These are phyloP conservation scores for Eupithecia insigniata DNA, from an alignment of 2,888 invertebrate genomes.

Conservation along the genomic window DNA sequence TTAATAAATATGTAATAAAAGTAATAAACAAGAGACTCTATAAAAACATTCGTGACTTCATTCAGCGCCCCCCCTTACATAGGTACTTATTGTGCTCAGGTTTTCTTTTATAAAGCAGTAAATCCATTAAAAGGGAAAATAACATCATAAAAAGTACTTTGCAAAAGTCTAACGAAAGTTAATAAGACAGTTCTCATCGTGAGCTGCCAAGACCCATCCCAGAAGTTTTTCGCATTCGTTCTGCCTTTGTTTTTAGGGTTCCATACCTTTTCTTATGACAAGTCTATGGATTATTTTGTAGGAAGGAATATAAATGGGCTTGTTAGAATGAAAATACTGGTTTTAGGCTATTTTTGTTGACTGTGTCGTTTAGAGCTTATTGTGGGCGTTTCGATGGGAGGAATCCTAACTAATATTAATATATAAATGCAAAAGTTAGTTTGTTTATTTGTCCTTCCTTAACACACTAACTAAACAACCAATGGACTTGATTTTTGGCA, in stretches of 20 bases:
- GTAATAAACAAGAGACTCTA: background rate
- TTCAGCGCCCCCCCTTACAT: conserved; percentile 9
- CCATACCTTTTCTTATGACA: background rate
- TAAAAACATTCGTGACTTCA: background rate
- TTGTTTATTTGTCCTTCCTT: too few species aligned
- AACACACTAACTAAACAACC: too few species aligned
- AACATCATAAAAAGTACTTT: conserved; percentile 53
- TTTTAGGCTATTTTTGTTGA: background rate
- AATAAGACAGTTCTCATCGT: conserved; percentile 60
- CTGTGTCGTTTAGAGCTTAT: background rate
- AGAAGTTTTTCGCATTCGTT: conserved; percentile 66
- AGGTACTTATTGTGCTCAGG: conserved; percentile 46
- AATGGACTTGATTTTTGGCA: too few species aligned
- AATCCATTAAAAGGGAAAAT: conserved; percentile 58
- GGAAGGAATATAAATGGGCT: background rate
- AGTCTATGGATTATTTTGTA: background rate
- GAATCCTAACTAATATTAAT: background rate
- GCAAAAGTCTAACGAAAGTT: conserved; percentile 56
- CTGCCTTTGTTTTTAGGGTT: conserved; percentile 58
- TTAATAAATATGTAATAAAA: too few species aligned
- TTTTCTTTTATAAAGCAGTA: conserved; percentile 51
- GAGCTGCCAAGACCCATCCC: conserved; percentile 59
- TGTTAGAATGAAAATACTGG: background rate
- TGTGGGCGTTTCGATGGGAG: background rate
- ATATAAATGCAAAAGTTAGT: too few species aligned